These are phyloP conservation scores for Eulemur rubriventer DNA, from an alignment of 2,797 vertebrate genomes.

Conservation along the genomic window DNA sequence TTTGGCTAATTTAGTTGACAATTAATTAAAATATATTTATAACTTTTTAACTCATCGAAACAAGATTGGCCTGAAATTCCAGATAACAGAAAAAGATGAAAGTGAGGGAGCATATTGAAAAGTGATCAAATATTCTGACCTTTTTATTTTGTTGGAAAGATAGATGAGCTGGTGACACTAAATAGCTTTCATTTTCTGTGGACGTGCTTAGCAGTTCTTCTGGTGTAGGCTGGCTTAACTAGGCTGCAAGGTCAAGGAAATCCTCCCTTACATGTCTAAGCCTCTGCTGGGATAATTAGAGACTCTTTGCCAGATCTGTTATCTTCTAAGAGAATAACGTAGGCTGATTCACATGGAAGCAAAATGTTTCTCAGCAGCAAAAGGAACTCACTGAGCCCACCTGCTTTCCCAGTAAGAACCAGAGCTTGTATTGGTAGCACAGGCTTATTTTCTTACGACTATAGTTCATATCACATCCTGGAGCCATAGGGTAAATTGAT, in stretches of 20 bases:
- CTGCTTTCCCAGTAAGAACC: not conserved
- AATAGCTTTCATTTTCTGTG: not conserved
- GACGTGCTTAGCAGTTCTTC: not conserved
- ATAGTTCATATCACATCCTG: not conserved
- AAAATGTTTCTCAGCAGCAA: not conserved
- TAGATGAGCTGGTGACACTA: not conserved
- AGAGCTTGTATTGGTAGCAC: not conserved
- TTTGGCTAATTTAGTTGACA: not conserved
- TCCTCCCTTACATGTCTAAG: not conserved
- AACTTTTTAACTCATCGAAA: not conserved
- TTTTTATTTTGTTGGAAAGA: not conserved
- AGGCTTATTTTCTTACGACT: not conserved
- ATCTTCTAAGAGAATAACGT: not conserved
- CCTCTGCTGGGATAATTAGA: not conserved
- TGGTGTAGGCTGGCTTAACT: not conserved
- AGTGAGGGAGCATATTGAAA: not conserved
- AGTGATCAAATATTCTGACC: not conserved
- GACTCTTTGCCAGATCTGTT: not conserved
- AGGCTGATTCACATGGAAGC: not conserved
- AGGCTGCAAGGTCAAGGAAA: not conserved
- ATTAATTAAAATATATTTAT: not conserved
- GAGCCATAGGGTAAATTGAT: not conserved
- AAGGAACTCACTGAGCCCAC: too few relatives aligned
- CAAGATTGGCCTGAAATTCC: not conserved
- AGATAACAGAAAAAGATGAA: not conserved